Evolutionary conservation across 1,140 invertebrate genomes (phyloP), one percentile per base, ranked within the genome.

Genomic region (Glossosoma conforme): DNA sequence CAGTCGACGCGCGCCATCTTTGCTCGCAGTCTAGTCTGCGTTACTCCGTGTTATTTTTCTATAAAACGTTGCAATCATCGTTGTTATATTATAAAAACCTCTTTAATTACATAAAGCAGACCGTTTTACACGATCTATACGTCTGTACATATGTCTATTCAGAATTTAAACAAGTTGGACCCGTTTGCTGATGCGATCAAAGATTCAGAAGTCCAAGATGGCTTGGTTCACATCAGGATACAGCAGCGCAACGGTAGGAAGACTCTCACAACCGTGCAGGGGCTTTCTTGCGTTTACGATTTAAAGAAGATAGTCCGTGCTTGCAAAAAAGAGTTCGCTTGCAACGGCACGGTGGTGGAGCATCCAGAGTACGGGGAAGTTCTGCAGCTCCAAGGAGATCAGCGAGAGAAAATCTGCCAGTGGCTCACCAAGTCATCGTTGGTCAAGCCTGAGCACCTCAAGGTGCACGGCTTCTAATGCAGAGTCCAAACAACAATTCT

Each of bases 221-320:
- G 92, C 78, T 82, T 97, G 77, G 93, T 98, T 71, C 97, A 99
- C 81, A 98, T 99, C 84, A 91, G 97, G 79, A 99, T 99, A 71
- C 97, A 99, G 74, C 97, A 99, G 77, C 84, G 97, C 70, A 99
- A 97, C 86, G 97, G 97, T 76, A 88, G 96, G 61, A 99, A 99
- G 83, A 98, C 97, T 70, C 81, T 99, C 77, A 99, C 97, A 51
- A 98, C 95, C 65, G 92, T 98, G 61, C 94, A 98, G 77, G 94
- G 93, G 58, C 85, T 97, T 54, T 93, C 92, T 64, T 86, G 91
- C 63, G 92, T 97, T 81, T 99, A 97, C 89, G 96, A 99, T 85
- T 83, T 98, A 80, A 98, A 98, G 78, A 98, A 97, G 85, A 98
- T 99, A 77, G 95, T 98, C 62, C 91, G 94, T 80, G 93, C 92